Percentiles rank a stretch among this genome's conserved stretches.
These are phyloP conservation scores for Diceros bicornis DNA, from an alignment of 2,797 vertebrate genomes.

Conservation along the genomic window DNA sequence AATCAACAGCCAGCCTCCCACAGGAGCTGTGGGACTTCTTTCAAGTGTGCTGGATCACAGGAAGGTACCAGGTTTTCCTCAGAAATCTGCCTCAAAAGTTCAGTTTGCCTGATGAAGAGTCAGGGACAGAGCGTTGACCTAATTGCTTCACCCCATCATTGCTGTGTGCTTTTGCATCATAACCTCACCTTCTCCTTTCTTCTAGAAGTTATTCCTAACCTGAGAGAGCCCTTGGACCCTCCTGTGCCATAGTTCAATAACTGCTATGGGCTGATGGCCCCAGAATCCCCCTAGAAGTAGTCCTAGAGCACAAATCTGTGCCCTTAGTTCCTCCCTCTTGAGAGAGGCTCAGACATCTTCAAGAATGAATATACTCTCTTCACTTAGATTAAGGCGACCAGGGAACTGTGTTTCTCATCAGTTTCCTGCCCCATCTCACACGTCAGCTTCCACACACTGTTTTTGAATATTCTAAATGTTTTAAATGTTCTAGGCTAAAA, in stretches of 20 bases:
- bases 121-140: background rate
- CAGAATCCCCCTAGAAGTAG: background rate
- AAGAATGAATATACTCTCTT: background rate
- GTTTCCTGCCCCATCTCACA: background rate
- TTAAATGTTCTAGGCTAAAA: background rate
- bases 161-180: background rate
- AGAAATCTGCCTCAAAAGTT: background rate
- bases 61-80: background rate
- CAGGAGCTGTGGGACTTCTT: rapidly evolving
- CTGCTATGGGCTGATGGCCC: too few relatives aligned
- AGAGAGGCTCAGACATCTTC: background rate
- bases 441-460: background rate
- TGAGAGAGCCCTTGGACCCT: background rate
- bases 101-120: background rate
- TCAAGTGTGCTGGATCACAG: background rate
- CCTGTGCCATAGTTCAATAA: background rate
- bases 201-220: background rate
- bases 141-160: background rate
- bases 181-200: background rate
- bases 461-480: background rate
- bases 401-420: background rate
- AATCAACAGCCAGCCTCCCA: background rate
- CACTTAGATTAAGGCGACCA: background rate
- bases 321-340: background rate
- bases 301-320: background rate